These are phyloP conservation scores for Cyclina sinensis DNA, from an alignment of 1,140 invertebrate genomes.

Conservation along the genomic window DNA sequence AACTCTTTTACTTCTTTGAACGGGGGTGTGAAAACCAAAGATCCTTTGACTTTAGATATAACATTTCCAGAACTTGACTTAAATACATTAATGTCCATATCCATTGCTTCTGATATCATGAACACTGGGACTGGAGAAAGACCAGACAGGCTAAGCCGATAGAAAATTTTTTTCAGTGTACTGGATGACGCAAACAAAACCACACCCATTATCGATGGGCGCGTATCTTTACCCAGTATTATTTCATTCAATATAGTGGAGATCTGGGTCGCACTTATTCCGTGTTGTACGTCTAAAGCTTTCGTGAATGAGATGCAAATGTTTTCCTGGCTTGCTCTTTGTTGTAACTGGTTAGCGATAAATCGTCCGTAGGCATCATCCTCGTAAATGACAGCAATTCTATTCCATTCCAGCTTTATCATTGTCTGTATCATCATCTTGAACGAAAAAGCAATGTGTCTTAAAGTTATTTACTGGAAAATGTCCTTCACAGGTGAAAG, in stretches of 20 bases:
- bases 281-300: neutral
- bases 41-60: constrained; percentile 29
- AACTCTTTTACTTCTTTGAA: constrained; percentile 36
- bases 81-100: constrained; percentile 19
- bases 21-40: neutral
- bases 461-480: no score
- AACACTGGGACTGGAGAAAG: neutral
- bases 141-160: neutral
- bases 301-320: constrained; percentile 48
- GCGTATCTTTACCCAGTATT: neutral
- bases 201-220: constrained; percentile 36
- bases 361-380: constrained; percentile 53
- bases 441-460: no score
- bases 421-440: constrained; percentile 63
- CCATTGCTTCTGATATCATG: constrained; percentile 53
- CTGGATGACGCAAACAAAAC: constrained; percentile 14
- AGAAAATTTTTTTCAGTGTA: constrained; percentile 18
- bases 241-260: neutral
- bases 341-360: neutral
- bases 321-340: neutral
- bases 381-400: constrained; percentile 67
- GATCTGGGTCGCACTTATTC: neutral
- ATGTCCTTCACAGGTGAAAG: no score
- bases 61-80: neutral
- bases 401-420: constrained; percentile 63